Conservation (phyloP, 2,888 invertebrate genomes). For the Sympetrum striolatum region DNA sequence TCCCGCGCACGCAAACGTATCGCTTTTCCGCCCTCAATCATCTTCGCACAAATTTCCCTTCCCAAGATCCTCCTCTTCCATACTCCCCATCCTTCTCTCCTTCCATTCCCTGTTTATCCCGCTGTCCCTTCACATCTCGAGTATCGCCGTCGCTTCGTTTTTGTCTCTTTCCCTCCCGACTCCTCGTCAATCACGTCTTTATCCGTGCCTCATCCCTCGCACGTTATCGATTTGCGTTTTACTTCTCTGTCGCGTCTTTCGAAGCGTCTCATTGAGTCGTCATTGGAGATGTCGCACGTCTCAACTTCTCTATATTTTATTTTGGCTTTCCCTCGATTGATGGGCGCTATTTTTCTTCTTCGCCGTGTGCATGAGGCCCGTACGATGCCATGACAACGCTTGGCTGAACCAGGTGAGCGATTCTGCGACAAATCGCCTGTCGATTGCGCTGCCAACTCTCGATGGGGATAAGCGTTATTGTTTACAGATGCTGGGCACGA, state of each 20-base stretch:
- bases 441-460: too few relatives aligned
- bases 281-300: neutral
- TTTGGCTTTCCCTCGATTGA: neutral
- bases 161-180: neutral
- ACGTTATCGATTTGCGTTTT: conserved; percentile 28
- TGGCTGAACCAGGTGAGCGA: too few relatives aligned
- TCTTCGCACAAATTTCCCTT: neutral
- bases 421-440: too few relatives aligned
- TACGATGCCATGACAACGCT: neutral
- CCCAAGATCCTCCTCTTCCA: neutral
- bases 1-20: neutral
- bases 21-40: neutral
- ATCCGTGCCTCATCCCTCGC: neutral
- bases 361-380: neutral
- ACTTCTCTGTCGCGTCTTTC: neutral
- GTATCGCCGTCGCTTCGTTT: neutral
- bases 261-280: neutral
- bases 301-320: neutral
- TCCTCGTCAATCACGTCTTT: neutral
- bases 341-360: neutral
- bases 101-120: neutral
- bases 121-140: neutral
- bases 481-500: too few relatives aligned
- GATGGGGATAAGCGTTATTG: too few relatives aligned
- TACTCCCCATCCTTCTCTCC: neutral